Base-by-base conservation (phyloP, 2,888 invertebrate species). In the Drosophila kuntzei region DNA sequence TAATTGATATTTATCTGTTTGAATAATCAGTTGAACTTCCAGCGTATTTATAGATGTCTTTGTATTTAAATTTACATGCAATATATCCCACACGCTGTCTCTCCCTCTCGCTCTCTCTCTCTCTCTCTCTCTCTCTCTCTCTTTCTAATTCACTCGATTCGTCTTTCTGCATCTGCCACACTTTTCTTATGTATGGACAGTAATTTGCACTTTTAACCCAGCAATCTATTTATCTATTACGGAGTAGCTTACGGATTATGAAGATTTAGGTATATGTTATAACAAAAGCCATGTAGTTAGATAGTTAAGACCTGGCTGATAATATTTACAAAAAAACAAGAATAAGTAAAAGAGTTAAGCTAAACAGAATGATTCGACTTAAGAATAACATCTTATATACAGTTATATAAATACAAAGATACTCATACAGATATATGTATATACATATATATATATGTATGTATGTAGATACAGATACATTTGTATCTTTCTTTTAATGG, bases 101-200 rank as follows among this genome's bases (percentile, higher is more conserved):
- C 36, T 36, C 14, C 14, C 3, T 32, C 12, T 12, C 12, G 3
- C 27, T 2, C 27, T 1, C 9, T 29, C 27, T 14, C 37, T 18
- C 14, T 22, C 12, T 20, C 25, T 36, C 8, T n/a, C 18, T 12
- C 29, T 29, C 39, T 49, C 27, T 32, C 41, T 22, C 22, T 34
- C 12, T 32, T 7, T 54, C 36, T 27, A 27, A 29, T 29, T 25
- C 39, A 37, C 18, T 12, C 7, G 18, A 32, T 11, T n/a, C 16
- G 2, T 12, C 16, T 47, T 8, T 36, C 8, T 16, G 7, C 27
- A 36, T 22, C 22, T 50, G 61, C 47, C 29, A 25, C 22, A 44
- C 71, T 75, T 60, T 71, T 74, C 73, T 58, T 44, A 70, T 75
- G 65, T 60, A 57, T 74, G 72, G 27, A 32, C 20, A 46, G 25